These are phyloP conservation scores for Galbula dea DNA, from an alignment of 2,113 vertebrate genomes.

Conservation along the genomic window DNA sequence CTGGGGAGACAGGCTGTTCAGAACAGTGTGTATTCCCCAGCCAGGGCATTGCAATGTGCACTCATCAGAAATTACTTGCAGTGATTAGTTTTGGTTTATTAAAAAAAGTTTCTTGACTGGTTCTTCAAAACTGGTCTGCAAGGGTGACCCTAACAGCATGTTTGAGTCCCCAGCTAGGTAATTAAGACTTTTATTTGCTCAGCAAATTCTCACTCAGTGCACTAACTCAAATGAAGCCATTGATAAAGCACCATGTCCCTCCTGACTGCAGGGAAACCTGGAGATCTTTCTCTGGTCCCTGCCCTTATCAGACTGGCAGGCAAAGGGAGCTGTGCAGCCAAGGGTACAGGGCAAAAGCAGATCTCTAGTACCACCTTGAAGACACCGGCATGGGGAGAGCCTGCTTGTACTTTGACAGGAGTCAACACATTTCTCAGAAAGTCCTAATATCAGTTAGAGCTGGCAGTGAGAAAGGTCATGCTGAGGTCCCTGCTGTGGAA, in stretches of 20 bases:
- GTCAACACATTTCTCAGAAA: neutral
- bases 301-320: neutral
- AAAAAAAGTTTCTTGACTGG: neutral
- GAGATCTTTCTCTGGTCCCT: neutral
- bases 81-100: neutral
- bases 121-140: neutral
- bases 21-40: neutral
- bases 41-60: rapidly evolving
- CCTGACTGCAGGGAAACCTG: neutral
- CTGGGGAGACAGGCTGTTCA: neutral
- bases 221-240: neutral
- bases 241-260: neutral
- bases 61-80: neutral
- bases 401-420: neutral
- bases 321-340: neutral
- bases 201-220: neutral
- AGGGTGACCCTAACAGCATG: neutral
- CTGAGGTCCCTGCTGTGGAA: neutral
- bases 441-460: neutral
- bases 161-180: neutral
- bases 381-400: neutral
- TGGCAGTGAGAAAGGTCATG: neutral
- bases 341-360: neutral
- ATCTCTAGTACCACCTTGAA: neutral
- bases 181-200: neutral